Conservation (phyloP, 2,113 vertebrate species). For the Labeo catla region DNA sequence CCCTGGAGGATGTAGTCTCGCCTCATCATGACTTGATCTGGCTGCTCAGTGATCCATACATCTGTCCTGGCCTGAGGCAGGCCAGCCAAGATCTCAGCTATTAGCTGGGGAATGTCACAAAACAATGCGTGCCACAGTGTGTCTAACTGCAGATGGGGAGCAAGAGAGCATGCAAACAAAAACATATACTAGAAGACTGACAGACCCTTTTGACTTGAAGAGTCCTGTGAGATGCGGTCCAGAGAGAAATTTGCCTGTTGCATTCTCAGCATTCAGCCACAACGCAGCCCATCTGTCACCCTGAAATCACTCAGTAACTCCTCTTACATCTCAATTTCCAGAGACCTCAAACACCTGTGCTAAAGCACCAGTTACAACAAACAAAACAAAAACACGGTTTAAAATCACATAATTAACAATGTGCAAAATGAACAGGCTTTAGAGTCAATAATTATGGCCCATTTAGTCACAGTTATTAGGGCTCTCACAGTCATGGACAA, state of each 20-base stretch:
- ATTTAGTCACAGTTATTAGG: background rate
- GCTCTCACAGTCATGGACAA: background rate
- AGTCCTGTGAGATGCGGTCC: constrained; percentile 28
- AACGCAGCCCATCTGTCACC: background rate
- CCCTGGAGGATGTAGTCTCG: constrained; percentile 35
- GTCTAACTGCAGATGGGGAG: constrained; percentile 8
- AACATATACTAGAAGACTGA: constrained; percentile 20
- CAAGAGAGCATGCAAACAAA: background rate
- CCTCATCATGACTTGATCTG: constrained; percentile 51
- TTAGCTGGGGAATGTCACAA: constrained; percentile 2
- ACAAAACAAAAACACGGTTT: background rate
- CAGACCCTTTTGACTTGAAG: constrained; percentile 33
- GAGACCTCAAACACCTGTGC: background rate
- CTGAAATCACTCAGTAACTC: background rate
- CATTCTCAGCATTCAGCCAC: background rate
- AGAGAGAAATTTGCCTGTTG: constrained; percentile 11
- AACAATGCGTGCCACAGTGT: constrained; percentile 14
- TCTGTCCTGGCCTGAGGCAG: constrained; percentile 58
- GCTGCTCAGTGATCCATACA: constrained; percentile 58
- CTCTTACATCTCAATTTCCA: background rate
- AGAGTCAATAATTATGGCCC: background rate
- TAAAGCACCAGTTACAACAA: constrained; percentile 15
- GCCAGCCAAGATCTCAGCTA: constrained; percentile 42
- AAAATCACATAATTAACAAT: background rate
- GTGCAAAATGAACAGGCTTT: constrained; percentile 1